Percentiles rank a stretch among this genome's conserved stretches.
Evolutionary conservation across 2,113 vertebrate species (phyloP).

Genomic region (Aramus guarauna): DNA sequence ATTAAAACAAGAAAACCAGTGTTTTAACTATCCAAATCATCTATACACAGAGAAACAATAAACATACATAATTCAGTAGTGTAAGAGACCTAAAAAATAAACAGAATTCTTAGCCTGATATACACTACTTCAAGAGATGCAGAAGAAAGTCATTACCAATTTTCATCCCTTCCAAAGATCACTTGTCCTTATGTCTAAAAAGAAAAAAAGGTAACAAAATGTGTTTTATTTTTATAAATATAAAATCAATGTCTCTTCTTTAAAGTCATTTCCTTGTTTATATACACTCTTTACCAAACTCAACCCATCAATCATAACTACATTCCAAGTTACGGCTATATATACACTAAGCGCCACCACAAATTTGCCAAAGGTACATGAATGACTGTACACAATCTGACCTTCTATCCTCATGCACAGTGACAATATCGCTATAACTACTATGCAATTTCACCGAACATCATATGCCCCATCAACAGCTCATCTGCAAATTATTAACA

Average conservation of each 20-base stretch:
- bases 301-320: neutral
- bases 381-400: neutral
- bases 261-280: conserved; percentile 33
- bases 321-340: neutral
- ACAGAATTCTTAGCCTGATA: neutral
- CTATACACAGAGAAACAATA: neutral
- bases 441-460: fast-evolving
- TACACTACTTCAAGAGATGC: neutral
- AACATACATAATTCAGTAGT: neutral
- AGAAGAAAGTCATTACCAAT: neutral
- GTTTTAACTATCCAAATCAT: neutral
- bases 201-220: neutral
- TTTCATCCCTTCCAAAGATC: neutral
- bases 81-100: neutral
- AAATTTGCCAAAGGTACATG: neutral
- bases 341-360: neutral
- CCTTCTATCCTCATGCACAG: neutral
- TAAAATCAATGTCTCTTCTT: conserved; percentile 36
- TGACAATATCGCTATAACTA: neutral
- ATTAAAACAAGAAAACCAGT: neutral
- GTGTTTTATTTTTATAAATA: conserved; percentile 23
- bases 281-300: neutral
- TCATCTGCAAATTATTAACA: neutral
- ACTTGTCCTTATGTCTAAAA: neutral
- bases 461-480: neutral